phyloP scores from a whole-genome alignment of 1,140 invertebrate species.

The Magallana ariakensis region DNA sequence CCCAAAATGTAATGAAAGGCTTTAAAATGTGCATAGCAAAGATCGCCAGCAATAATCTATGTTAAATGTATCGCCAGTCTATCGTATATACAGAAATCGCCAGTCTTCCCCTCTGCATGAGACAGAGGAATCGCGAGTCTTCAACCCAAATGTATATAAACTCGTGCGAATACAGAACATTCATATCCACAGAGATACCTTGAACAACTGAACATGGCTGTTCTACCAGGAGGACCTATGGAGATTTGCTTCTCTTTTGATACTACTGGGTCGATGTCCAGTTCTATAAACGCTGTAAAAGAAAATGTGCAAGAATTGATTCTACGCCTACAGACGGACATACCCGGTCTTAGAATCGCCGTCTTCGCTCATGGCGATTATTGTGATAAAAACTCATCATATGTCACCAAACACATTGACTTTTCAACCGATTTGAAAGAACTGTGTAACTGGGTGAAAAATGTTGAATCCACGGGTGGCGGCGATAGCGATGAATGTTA shows the following conservation, averaged over 20 bases:
- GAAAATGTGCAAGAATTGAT: conserved; percentile 72
- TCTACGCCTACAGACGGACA: conserved; percentile 63
- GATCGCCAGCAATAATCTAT: no score
- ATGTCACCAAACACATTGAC: conserved; percentile 70
- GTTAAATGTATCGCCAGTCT: no score
- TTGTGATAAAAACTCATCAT: conserved; percentile 60
- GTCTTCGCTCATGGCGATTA: conserved; percentile 72
- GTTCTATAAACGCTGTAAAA: conserved; percentile 69
- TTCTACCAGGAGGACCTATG: conserved; percentile 68
- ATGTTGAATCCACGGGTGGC: conserved; percentile 60
- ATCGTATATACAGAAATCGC: no score
- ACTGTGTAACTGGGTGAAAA: conserved; percentile 66
- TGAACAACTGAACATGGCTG: not conserved
- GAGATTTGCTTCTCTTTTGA: conserved; percentile 78
- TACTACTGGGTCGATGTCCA: conserved; percentile 76
- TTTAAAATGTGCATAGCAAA: no score
- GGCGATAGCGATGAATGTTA: conserved; percentile 70
- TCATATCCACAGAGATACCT: no score
- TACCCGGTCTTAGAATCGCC: conserved; percentile 63
- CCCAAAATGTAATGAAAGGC: no score
- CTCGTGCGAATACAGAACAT: no score
- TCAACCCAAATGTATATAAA: no score
- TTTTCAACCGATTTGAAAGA: conserved; percentile 61
- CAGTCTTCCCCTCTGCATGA: no score
- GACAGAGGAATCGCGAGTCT: no score